These are phyloP conservation scores for Halictus quadricinctus DNA, from an alignment of 2,888 invertebrate species.

Conservation along the genomic window DNA sequence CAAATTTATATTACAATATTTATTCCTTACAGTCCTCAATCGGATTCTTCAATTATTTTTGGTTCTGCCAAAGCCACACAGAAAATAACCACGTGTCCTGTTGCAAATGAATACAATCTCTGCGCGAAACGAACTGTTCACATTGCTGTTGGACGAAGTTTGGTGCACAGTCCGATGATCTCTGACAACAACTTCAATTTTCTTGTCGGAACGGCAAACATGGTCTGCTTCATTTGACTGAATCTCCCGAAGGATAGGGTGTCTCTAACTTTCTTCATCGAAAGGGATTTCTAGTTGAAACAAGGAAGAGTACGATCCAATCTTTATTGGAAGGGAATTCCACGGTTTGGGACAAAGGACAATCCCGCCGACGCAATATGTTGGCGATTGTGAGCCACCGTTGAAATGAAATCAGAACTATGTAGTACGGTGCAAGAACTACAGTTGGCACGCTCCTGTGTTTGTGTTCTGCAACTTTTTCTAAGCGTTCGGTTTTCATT, in stretches of 20 bases:
- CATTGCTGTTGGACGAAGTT: not conserved
- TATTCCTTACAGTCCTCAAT: not conserved
- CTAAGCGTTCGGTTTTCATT: constrained; percentile 16
- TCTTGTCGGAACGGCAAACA: constrained; percentile 3
- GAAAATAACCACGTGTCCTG: not conserved
- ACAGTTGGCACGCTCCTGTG: not conserved
- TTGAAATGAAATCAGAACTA: constrained; percentile 36
- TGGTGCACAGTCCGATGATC: not conserved
- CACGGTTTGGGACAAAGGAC: constrained; percentile 34
- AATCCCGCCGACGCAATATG: constrained; percentile 48
- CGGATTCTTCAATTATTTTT: not conserved
- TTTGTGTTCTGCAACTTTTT: constrained; percentile 18
- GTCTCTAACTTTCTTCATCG: constrained; percentile 47
- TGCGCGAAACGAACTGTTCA: not conserved
- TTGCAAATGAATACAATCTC: not conserved
- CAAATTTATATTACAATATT: not conserved
- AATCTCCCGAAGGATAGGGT: constrained; percentile 25
- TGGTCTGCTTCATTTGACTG: constrained; percentile 30
- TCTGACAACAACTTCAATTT: constrained; percentile 33
- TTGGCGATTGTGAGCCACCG: constrained; percentile 43
- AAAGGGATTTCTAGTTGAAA: constrained; percentile 41
- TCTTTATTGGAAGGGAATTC: constrained; percentile 56
- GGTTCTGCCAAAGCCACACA: not conserved
- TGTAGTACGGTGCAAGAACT: constrained; percentile 14
- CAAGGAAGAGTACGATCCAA: constrained; percentile 32